Evolutionary conservation across 1,140 invertebrate species (phyloP), one percentile per base, ranked within the genome.

Genomic region (Drosophila miranda): DNA sequence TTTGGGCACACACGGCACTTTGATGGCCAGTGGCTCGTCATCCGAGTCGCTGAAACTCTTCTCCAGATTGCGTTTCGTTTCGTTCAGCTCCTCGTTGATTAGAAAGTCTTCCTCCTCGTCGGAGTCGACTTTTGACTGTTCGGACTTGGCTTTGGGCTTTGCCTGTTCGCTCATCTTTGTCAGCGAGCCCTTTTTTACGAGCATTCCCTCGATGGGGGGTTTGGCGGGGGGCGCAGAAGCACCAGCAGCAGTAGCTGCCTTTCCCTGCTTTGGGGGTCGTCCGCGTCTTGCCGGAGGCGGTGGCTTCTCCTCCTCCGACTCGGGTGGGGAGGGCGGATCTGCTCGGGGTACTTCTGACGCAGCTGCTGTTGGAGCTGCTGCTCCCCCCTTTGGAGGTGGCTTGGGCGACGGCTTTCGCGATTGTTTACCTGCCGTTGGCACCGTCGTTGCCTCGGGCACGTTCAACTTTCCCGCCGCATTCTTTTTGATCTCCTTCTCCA

Each of bases 401-500:
- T 28, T 34, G 28, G 72, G 70, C 45, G 67, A 75, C 51, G 62
- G 46, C 63, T 75, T 75, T 53, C 73, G 62, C n/a, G 13, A n/a
- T 14, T 55, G 41, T 54, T 53, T 41, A 19, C 59, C 58, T 62
- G 38, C 45, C 23, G 50, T 50, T 59, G 30, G 46, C 45, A 62
- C 63, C 43, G 68, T 26, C 46, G 61, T 38, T n/a, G 72, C 41
- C 28, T 73, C 53, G 23, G 68, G 52, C 45, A 68, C 61, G n/a
- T 46, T 52, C 43, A 62, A 54, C 55, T 83, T 75, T 74, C 68
- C 81, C 28, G 91, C 64, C 16, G 91, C 89, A 84, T 92, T 93
- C 9, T 92, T 90, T 86, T 93, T 94, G 1, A 93, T 88, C 76
- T 94, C 94, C 72, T 92, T 94, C 81, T 95, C 94, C 61, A 93